Evolutionary conservation across 2,113 vertebrate genomes (phyloP).

Genomic region (Sebastes fasciatus): DNA sequence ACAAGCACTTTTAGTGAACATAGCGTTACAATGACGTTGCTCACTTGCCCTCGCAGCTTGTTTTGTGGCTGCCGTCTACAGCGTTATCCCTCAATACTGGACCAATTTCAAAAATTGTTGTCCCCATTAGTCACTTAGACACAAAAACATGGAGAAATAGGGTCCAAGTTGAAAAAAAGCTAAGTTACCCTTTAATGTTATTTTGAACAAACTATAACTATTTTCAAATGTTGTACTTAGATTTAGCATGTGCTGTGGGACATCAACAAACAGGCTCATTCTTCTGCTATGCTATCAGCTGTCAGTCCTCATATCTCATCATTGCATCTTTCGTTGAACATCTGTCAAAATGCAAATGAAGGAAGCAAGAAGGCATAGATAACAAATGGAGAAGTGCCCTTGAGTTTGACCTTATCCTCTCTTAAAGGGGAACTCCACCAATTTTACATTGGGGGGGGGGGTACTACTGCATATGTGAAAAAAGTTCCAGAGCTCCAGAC

Average conservation of each 20-base stretch:
- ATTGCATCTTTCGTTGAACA: background rate
- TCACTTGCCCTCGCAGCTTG: too few species aligned
- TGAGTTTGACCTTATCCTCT: background rate
- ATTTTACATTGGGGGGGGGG: background rate
- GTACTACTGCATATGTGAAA: too few species aligned
- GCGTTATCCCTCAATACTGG: too few species aligned
- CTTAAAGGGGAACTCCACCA: background rate
- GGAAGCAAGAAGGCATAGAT: background rate
- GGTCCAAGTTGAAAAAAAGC: too few species aligned
- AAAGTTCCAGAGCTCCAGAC: background rate
- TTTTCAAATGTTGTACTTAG: background rate
- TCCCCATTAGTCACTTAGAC: too few species aligned
- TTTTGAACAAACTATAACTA: background rate
- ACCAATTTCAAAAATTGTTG: too few species aligned
- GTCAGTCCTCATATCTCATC: background rate
- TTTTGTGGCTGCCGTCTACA: too few species aligned
- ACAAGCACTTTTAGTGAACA: too few species aligned
- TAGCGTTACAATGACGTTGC: too few species aligned
- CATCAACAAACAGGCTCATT: background rate
- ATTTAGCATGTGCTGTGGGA: background rate
- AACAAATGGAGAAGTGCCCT: background rate
- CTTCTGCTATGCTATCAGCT: background rate
- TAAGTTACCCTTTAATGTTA: too few species aligned
- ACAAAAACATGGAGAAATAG: too few species aligned
- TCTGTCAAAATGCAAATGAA: background rate